phyloP scores from a whole-genome alignment of 2,888 invertebrate genomes.

The Fragum sueziense region DNA sequence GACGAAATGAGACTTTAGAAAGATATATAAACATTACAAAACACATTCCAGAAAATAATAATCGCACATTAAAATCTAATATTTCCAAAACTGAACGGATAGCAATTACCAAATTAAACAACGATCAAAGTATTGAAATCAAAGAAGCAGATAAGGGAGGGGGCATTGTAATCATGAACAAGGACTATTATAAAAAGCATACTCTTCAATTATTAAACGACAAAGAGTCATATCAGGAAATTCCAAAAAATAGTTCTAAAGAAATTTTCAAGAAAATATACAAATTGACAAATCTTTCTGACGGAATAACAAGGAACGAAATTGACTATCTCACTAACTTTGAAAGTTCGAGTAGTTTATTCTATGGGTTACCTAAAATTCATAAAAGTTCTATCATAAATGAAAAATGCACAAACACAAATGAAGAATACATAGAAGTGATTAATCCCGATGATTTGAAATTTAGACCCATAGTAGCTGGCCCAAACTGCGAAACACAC shows the following conservation, averaged over 20 bases:
- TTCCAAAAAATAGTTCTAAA: slow-evolving; percentile 16
- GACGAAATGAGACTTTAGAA: too few relatives aligned
- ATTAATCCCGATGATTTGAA: slow-evolving; percentile 37
- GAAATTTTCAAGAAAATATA: slow-evolving; percentile 15
- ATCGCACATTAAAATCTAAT: too few relatives aligned
- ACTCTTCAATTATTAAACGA: slow-evolving; percentile 9
- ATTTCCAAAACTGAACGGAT: too few relatives aligned
- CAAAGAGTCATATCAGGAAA: slow-evolving; percentile 26
- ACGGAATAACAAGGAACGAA: slow-evolving; percentile 15
- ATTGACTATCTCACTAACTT: slow-evolving; percentile 31
- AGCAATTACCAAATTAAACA: too few relatives aligned
- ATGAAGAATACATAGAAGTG: slow-evolving; percentile 2
- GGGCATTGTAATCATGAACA: slow-evolving; percentile 43
- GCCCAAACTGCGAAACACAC: slow-evolving; percentile 34
- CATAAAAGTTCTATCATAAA: slow-evolving; percentile 31
- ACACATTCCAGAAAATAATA: too few relatives aligned
- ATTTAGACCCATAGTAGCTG: slow-evolving; percentile 42
- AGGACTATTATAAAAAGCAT: slow-evolving; percentile 33
- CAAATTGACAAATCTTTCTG: background rate
- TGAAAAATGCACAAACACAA: background rate
- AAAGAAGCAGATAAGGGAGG: slow-evolving; percentile 48
- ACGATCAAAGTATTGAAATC: background rate
- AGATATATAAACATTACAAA: too few relatives aligned
- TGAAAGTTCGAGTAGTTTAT: slow-evolving; percentile 24
- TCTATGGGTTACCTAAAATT: slow-evolving; percentile 42